Base-by-base conservation (phyloP, 2,797 vertebrate genomes). In the Octomys mimax region DNA sequence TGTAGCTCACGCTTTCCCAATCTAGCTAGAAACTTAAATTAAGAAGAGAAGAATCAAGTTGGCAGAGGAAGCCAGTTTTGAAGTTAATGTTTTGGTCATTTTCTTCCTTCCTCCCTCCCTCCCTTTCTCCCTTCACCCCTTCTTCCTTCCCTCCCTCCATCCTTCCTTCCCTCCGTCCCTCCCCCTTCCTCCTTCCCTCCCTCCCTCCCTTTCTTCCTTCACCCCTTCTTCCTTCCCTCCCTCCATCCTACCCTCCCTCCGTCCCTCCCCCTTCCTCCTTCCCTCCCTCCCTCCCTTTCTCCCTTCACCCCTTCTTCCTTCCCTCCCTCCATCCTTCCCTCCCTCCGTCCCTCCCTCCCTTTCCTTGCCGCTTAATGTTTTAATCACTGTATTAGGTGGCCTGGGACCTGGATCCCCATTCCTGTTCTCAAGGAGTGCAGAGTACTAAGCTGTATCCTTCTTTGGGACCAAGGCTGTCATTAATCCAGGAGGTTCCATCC, bases 151-250 rank as follows among this genome's bases (percentile, higher is more conserved):
- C 3, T 54, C 26, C 16, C 26, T 31, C 46, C 12, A 6, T 10
- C 31, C 0, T 1, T 52, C 36, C 31, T 2, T 0, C 49, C 13
- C 10, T 52, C 31, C 5, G 1, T 54, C 26, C 11, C 26, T 36
- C 46, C 9, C 9, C 4, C 31, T 16, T 61, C 18, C 10, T 14
- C 31, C 16, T 5, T 19, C 10, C 5, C 21, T 28, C 7, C 5
- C 33, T n/a, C 13, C n/a, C 9, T 71, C 7, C 49, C 22, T 52
- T 59, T 31, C 10, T 42, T 3, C 36, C 36, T 39, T 16, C 52
- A 6, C 71, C 3, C 70, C 28, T 52, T 59, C 31, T 6, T 42
- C 4, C 36, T 24, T 33, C 16, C 13, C 64, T 5, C 61, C 28
- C 61, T 73, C 31, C 10, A 0, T 13, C 52, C 13, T 13, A 14